phyloP scores from a whole-genome alignment of 2,888 invertebrate species.

The Pinctada fucata region DNA sequence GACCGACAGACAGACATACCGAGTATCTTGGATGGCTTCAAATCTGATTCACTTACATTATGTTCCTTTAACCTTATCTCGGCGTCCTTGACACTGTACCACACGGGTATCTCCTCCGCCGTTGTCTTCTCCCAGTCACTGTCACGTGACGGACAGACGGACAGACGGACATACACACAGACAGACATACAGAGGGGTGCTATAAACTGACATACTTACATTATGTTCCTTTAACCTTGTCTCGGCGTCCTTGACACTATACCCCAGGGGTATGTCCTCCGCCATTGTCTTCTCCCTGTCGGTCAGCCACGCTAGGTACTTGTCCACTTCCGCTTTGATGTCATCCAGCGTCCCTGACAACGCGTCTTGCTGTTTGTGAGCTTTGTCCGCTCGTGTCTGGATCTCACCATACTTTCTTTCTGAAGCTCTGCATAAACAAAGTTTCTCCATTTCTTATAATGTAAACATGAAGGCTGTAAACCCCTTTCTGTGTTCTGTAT shows the following conservation, averaged over 20 bases:
- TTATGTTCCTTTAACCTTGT: slow-evolving; percentile 56
- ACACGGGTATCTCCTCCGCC: slow-evolving; percentile 46
- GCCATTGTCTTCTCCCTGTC: slow-evolving; percentile 56
- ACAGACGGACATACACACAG: too few species aligned
- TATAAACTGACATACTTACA: slow-evolving; percentile 75
- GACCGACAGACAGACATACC: too few species aligned
- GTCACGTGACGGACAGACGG: too few species aligned
- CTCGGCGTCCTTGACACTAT: slow-evolving; percentile 56
- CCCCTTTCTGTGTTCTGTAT: too few species aligned
- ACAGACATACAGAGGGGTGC: too few species aligned
- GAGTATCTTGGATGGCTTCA: too few species aligned
- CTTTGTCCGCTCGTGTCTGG: slow-evolving; percentile 47
- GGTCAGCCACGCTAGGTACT: slow-evolving; percentile 66
- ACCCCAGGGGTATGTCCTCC: slow-evolving; percentile 49
- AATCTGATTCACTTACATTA: slow-evolving; percentile 76
- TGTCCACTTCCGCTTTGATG: slow-evolving; percentile 63
- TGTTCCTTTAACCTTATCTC: slow-evolving; percentile 55
- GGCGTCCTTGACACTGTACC: slow-evolving; percentile 55
- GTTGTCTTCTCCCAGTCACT: slow-evolving; percentile 36
- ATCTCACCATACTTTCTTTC: slow-evolving; percentile 62
- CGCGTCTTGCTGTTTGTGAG: slow-evolving; percentile 52
- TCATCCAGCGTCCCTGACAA: slow-evolving; percentile 60
- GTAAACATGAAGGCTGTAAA: too few species aligned
- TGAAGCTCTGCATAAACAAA: slow-evolving; percentile 49
- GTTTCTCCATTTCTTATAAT: too few species aligned